A percentile compares a stretch with the other conserved stretches of the same genome.
phyloP scores from a whole-genome alignment of 2,113 vertebrate species.

The Dipodomys stephensi region DNA sequence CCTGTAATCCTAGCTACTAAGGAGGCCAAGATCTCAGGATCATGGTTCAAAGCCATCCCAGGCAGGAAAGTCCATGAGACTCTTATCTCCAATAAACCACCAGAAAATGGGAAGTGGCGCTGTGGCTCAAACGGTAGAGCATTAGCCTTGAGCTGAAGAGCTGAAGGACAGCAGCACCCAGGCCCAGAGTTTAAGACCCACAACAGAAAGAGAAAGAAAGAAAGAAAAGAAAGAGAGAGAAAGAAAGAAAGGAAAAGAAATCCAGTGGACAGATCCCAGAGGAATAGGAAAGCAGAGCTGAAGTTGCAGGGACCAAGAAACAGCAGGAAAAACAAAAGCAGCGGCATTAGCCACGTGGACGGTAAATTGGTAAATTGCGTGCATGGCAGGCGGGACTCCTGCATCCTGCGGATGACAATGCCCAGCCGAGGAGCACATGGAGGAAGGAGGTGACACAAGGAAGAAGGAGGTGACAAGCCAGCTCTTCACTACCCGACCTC shows the following conservation, averaged over 20 bases:
- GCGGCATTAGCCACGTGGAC: neutral
- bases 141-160: too few species aligned
- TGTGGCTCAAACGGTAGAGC: too few species aligned
- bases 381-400: neutral
- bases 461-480: neutral
- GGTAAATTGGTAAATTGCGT: neutral
- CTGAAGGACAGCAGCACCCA: too few species aligned
- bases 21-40: too few species aligned
- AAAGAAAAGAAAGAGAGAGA: too few species aligned
- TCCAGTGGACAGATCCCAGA: neutral
- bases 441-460: neutral
- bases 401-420: neutral
- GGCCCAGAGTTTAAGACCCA: neutral
- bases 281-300: neutral
- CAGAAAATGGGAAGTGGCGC: too few species aligned
- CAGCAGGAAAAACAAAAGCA: neutral
- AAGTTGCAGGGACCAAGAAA: neutral
- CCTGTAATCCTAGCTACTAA: too few species aligned
- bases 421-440: neutral
- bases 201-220: too few species aligned
- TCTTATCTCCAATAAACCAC: too few species aligned
- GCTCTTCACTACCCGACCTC: neutral
- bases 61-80: too few species aligned
- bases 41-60: too few species aligned
- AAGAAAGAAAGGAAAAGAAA: too few species aligned